Evolutionary conservation across 2,113 vertebrate genomes (phyloP).

Genomic region (Percina caprodes): DNA sequence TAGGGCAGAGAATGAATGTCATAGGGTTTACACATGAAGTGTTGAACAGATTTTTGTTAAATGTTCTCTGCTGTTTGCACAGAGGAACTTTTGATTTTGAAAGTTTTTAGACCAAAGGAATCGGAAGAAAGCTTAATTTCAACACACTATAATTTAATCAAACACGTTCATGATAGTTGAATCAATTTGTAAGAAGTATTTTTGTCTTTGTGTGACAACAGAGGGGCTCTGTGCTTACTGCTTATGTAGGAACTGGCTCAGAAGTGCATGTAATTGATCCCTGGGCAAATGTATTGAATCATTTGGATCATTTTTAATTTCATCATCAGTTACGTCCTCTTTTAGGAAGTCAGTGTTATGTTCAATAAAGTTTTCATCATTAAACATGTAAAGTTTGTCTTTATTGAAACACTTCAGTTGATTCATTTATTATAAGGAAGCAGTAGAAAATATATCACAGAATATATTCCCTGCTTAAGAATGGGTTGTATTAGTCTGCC

Average conservation of each 20-base stretch:
- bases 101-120: conserved; percentile 64
- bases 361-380: conserved; percentile 74
- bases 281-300: conserved; percentile 34
- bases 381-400: conserved; percentile 13
- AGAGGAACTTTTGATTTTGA: conserved; percentile 16
- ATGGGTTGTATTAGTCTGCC: neutral
- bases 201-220: conserved; percentile 48
- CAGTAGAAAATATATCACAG: neutral
- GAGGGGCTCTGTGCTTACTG: conserved; percentile 11
- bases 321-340: conserved; percentile 50
- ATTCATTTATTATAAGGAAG: neutral
- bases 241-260: conserved; percentile 4
- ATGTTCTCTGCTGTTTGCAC: conserved; percentile 39
- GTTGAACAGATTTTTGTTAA: conserved; percentile 19
- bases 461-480: neutral
- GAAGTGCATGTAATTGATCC: conserved; percentile 47
- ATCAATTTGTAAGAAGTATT: conserved; percentile 31
- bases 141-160: conserved; percentile 26
- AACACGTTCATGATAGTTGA: conserved; percentile 24
- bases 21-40: conserved; percentile 42
- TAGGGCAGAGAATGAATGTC: conserved; percentile 63
- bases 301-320: conserved; percentile 32
- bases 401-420: neutral
- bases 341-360: conserved; percentile 59
- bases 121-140: conserved; percentile 36